A percentile compares a stretch with the other conserved stretches of the same genome.
Evolutionary conservation across 2,888 invertebrate genomes (phyloP).

Genomic region (Lasioglossum figueresi): DNA sequence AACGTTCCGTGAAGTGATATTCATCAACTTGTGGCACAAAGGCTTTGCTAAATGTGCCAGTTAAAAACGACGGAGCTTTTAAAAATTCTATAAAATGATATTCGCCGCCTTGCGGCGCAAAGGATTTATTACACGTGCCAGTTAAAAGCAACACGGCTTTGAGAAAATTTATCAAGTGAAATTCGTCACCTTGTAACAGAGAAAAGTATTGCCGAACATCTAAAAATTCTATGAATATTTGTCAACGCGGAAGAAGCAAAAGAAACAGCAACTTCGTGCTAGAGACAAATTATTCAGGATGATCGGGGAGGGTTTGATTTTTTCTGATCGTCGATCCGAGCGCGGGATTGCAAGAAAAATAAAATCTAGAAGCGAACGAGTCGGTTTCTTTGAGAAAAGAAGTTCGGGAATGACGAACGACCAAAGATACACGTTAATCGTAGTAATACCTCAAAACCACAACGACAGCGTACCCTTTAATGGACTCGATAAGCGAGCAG

Average conservation of each 20-base stretch:
- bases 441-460: constrained; percentile 70
- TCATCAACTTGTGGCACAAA: background rate
- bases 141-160: background rate
- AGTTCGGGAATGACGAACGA: constrained; percentile 62
- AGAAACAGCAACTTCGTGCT: background rate
- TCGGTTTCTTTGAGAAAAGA: constrained; percentile 46
- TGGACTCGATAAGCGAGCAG: constrained; percentile 74
- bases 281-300: background rate
- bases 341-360: background rate
- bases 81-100: background rate
- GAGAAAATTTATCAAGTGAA: background rate
- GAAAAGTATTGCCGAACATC: background rate
- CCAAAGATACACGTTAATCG: constrained; percentile 63
- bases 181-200: background rate
- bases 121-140: background rate
- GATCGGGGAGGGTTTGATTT: background rate
- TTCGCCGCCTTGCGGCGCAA: background rate
- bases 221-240: background rate
- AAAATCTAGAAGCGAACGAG: background rate
- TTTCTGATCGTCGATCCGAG: background rate
- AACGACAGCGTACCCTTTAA: constrained; percentile 74
- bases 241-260: background rate
- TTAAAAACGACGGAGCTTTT: background rate
- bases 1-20: background rate
- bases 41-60: background rate